Evolutionary conservation across 2,113 vertebrate genomes (phyloP).

Genomic region (Sinocyclocheilus rhinocerous): DNA sequence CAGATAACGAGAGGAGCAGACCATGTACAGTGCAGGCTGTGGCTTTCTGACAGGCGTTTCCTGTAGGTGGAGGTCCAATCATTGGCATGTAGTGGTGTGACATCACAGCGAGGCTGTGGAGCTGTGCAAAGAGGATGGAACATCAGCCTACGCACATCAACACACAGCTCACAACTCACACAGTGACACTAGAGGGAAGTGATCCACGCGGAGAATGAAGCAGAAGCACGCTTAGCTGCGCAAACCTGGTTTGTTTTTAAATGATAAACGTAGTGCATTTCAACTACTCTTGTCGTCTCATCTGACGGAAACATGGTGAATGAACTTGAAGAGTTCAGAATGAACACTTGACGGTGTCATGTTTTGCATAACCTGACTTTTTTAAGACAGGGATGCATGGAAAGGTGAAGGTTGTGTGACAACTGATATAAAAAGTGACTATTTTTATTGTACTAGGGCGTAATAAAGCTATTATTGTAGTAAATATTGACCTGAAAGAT

Average conservation of each 20-base stretch:
- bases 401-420: too few species aligned
- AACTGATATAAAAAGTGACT: too few species aligned
- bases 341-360: too few species aligned
- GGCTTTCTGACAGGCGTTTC: constrained; percentile 22
- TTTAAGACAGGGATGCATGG: too few species aligned
- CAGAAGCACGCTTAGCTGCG: not conserved
- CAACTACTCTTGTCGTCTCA: not conserved
- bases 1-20: constrained; percentile 27
- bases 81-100: constrained; percentile 20
- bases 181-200: not conserved
- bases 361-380: too few species aligned
- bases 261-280: not conserved
- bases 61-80: constrained; percentile 37
- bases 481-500: not conserved
- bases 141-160: constrained; percentile 17
- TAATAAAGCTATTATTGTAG: not conserved
- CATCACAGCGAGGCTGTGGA: constrained; percentile 15
- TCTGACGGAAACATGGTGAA: not conserved
- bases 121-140: constrained; percentile 13
- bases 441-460: too few species aligned
- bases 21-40: constrained; percentile 3
- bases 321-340: not conserved
- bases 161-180: not conserved
- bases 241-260: not conserved
- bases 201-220: not conserved